Conservation (phyloP, 2,888 invertebrate species). For the Rhingia rostrata region DNA sequence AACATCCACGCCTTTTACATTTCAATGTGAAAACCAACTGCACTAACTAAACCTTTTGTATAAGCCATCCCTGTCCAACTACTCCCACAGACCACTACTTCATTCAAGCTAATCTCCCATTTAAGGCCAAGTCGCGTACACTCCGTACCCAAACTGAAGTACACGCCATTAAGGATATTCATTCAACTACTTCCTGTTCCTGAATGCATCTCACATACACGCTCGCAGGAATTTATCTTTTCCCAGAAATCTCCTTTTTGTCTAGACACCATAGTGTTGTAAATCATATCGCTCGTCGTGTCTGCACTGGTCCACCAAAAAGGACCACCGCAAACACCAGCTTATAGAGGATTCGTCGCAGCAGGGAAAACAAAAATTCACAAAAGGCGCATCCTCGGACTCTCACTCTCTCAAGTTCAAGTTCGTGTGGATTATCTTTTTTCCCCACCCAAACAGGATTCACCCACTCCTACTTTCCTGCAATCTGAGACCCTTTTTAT, state of each 20-base stretch:
- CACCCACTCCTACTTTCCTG: slow-evolving; percentile 12
- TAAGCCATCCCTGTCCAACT: neutral
- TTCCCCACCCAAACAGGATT: slow-evolving; percentile 7
- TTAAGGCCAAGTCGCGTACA: slow-evolving; percentile 68
- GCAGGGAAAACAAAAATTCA: slow-evolving; percentile 24
- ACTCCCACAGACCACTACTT: slow-evolving; percentile 22
- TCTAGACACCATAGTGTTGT: slow-evolving; percentile 71
- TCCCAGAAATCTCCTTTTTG: slow-evolving; percentile 68
- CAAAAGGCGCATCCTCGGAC: slow-evolving; percentile 56
- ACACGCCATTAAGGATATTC: slow-evolving; percentile 68
- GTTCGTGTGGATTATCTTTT: slow-evolving; percentile 65
- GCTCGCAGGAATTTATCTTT: slow-evolving; percentile 63
- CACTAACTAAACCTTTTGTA: too few species aligned
- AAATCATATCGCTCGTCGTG: slow-evolving; percentile 66
- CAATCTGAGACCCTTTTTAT: slow-evolving; percentile 8
- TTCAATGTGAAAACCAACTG: too few species aligned
- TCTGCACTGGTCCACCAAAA: slow-evolving; percentile 54
- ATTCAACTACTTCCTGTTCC: slow-evolving; percentile 73
- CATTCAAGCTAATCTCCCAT: slow-evolving; percentile 61
- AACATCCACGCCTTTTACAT: too few species aligned
- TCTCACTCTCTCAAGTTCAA: slow-evolving; percentile 65
- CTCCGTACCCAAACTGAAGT: slow-evolving; percentile 21
- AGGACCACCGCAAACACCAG: slow-evolving; percentile 44
- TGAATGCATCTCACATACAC: slow-evolving; percentile 71
- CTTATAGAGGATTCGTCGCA: slow-evolving; percentile 1